phyloP scores from a whole-genome alignment of 2,888 invertebrate genomes.

The Lasioglossum oenotherae region DNA sequence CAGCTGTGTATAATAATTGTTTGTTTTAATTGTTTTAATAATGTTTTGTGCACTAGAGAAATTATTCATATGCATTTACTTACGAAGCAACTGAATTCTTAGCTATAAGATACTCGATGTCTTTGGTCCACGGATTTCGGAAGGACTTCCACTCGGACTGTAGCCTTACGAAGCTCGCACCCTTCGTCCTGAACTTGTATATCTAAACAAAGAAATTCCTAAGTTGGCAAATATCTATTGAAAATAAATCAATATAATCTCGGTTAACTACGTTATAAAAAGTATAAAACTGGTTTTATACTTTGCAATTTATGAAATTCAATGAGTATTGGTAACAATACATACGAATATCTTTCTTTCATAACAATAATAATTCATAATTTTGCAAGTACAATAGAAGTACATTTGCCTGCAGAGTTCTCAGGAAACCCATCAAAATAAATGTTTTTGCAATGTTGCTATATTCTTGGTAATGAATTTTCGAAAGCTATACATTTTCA shows the following conservation, averaged over 20 bases:
- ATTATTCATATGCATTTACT: constrained; percentile 78
- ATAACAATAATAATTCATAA: too few relatives aligned
- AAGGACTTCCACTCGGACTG: constrained; percentile 96
- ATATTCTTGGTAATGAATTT: neutral
- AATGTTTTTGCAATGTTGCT: neutral
- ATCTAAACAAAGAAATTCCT: constrained; percentile 80
- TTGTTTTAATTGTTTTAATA: neutral
- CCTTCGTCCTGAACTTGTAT: constrained; percentile 93
- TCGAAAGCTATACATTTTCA: neutral
- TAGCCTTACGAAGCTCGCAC: constrained; percentile 89
- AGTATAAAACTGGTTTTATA: neutral
- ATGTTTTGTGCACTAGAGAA: neutral
- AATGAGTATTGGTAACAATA: neutral
- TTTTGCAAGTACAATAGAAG: neutral
- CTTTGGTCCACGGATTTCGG: constrained; percentile 98
- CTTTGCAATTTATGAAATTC: neutral
- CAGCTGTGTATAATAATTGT: constrained; percentile 78
- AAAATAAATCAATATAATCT: neutral
- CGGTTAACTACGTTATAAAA: neutral
- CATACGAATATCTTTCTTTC: neutral
- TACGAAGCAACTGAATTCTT: constrained; percentile 92
- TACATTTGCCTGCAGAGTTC: neutral
- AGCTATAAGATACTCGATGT: constrained; percentile 95
- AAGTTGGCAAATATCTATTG: neutral
- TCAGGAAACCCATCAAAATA: neutral